These are phyloP conservation scores for Propithecus deckenii DNA, from an alignment of 2,797 vertebrate genomes.

Conservation along the genomic window DNA sequence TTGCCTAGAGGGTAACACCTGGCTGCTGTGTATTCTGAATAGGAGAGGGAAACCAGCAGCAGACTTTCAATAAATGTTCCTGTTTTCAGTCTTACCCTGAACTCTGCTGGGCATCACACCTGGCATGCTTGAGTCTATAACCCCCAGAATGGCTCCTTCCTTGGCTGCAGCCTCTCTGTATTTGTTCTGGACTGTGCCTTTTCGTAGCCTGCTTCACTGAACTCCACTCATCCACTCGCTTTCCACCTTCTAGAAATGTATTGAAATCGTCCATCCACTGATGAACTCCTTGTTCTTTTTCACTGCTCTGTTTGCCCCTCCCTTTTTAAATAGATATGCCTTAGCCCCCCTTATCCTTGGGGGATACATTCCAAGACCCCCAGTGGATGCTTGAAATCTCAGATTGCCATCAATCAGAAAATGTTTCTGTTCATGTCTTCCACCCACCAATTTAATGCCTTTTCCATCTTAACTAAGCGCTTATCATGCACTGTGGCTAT, in stretches of 20 bases:
- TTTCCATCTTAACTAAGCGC: neutral
- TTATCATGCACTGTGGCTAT: neutral
- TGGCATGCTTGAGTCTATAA: neutral
- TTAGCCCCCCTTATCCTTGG: neutral
- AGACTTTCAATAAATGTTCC: neutral
- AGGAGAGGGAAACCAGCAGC: neutral
- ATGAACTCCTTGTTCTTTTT: neutral
- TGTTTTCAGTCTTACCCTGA: neutral
- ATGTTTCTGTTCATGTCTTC: neutral
- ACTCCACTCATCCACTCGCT: neutral
- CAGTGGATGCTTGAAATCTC: neutral
- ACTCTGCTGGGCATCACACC: neutral
- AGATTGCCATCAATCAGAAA: neutral
- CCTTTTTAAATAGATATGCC: neutral
- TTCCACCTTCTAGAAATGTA: neutral
- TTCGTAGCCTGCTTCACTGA: neutral
- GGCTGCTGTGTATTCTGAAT: constrained; percentile 10
- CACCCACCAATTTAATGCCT: neutral
- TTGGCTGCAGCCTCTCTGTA: neutral
- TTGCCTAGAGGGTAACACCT: constrained; percentile 33
- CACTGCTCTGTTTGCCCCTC: neutral
- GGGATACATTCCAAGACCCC: neutral
- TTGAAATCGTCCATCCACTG: neutral
- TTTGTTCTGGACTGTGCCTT: neutral
- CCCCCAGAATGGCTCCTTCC: neutral